phyloP scores from a whole-genome alignment of 2,797 vertebrate species.

The Fundulus diaphanus region DNA sequence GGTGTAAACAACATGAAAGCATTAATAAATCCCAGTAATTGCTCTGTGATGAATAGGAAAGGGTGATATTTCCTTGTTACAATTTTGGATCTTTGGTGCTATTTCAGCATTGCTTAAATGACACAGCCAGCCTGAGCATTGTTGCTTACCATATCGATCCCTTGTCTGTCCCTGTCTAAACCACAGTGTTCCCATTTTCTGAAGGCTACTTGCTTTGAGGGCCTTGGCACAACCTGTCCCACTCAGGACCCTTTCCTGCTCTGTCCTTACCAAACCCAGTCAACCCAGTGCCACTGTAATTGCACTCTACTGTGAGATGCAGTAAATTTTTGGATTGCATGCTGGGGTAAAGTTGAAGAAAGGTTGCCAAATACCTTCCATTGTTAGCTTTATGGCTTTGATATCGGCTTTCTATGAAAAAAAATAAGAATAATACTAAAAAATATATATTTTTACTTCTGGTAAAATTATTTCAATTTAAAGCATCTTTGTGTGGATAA shows the following conservation, averaged over 20 bases:
- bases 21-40: neutral
- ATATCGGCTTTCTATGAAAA: conserved; percentile 21
- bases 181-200: neutral
- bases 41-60: neutral
- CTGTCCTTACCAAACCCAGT: conserved; percentile 38
- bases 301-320: conserved; percentile 17
- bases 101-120: neutral
- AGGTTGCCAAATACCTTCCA: conserved; percentile 55
- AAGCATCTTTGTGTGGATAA: conserved; percentile 3
- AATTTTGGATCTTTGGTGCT: neutral
- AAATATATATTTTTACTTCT: neutral
- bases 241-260: conserved; percentile 29
- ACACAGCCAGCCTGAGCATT: neutral
- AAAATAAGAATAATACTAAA: conserved; percentile 12
- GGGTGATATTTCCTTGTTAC: conserved; percentile 1
- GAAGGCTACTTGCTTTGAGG: conserved; percentile 35
- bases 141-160: neutral
- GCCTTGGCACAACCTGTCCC: conserved; percentile 49
- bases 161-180: neutral
- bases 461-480: neutral
- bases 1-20: neutral
- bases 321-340: conserved; percentile 55
- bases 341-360: conserved; percentile 52
- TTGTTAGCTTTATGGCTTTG: conserved; percentile 25
- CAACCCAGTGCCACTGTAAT: conserved; percentile 49